Conservation (phyloP, 2,888 invertebrate genomes). For the Drosophila neotestacea region DNA sequence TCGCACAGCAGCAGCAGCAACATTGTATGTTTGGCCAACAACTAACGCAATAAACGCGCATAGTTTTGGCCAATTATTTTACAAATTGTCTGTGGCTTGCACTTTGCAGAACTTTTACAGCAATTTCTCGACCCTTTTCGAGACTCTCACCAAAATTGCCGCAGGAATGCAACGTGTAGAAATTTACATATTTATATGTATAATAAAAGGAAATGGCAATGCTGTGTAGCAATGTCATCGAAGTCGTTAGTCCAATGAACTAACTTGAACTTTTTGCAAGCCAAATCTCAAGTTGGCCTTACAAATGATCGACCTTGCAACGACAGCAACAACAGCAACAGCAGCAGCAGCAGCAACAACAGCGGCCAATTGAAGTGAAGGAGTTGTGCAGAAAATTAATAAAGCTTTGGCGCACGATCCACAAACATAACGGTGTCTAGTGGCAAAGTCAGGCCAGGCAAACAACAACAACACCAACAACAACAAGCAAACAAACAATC, state of each 20-base stretch:
- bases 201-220: background rate
- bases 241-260: constrained; percentile 36
- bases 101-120: constrained; percentile 28
- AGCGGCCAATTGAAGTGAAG: constrained; percentile 52
- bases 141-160: constrained; percentile 18
- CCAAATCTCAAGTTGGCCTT: constrained; percentile 50
- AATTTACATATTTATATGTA: constrained; percentile 7
- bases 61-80: constrained; percentile 20
- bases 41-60: constrained; percentile 22
- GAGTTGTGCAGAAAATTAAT: constrained; percentile 63
- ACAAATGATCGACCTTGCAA: constrained; percentile 68
- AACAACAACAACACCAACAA: constrained; percentile 5
- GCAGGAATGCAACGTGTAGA: constrained; percentile 25
- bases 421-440: constrained; percentile 75
- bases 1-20: background rate
- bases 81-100: constrained; percentile 72
- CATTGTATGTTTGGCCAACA: constrained; percentile 61
- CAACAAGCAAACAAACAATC: constrained; percentile 62
- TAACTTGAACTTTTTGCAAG: constrained; percentile 36
- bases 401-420: constrained; percentile 70
- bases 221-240: background rate
- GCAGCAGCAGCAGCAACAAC: constrained; percentile 23
- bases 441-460: constrained; percentile 48
- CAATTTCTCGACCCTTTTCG: constrained; percentile 8
- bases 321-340: background rate